phyloP scores from a whole-genome alignment of 1,140 invertebrate species.

The Nasonia longicornis region DNA sequence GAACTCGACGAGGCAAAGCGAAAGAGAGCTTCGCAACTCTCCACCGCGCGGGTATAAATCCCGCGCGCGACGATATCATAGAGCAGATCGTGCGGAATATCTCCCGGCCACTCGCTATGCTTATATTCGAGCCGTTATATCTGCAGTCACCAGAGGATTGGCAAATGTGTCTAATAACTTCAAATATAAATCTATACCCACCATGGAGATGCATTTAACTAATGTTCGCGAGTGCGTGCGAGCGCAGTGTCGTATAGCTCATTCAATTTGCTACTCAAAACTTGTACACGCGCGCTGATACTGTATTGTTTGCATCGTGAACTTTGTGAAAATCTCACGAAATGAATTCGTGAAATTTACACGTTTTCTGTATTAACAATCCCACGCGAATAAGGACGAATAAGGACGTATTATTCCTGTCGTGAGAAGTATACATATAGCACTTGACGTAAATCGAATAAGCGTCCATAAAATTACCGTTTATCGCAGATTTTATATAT shows the following conservation, averaged over 20 bases:
- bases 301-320: no score
- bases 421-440: no score
- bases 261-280: no score
- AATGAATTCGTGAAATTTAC: no score
- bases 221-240: not conserved
- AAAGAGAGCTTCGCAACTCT: not conserved
- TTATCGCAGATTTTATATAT: no score
- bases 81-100: not conserved
- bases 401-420: no score
- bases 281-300: no score
- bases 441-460: no score
- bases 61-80: not conserved
- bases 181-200: not conserved
- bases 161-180: not conserved
- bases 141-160: not conserved
- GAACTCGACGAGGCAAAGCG: not conserved
- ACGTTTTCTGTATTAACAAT: no score
- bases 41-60: not conserved
- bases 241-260: not conserved
- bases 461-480: no score
- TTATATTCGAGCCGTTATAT: not conserved
- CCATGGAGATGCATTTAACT: not conserved
- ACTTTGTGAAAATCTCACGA: no score
- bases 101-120: not conserved
- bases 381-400: no score